Conservation (phyloP, 2,797 vertebrate genomes). For the Lutjanus campechanus region DNA sequence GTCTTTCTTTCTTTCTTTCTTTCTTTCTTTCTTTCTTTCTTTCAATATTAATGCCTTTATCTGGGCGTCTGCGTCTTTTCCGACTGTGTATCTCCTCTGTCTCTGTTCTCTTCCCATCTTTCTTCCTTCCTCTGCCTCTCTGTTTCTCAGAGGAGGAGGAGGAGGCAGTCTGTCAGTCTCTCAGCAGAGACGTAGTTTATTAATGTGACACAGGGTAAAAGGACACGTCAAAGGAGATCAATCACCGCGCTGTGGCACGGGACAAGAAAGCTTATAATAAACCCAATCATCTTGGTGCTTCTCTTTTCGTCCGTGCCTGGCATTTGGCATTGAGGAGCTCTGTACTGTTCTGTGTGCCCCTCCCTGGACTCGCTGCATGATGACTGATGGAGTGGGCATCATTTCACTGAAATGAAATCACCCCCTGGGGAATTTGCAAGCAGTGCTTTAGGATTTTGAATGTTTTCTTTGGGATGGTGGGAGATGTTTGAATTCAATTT, state of each 20-base stretch:
- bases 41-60: slow-evolving; percentile 8
- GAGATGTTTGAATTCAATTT: neutral
- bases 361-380: slow-evolving; percentile 37
- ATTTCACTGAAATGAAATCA: slow-evolving; percentile 46
- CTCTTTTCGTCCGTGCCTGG: slow-evolving; percentile 42
- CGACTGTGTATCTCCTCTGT: slow-evolving; percentile 20
- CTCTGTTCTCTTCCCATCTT: slow-evolving; percentile 16
- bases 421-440: slow-evolving; percentile 38
- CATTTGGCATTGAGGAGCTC: slow-evolving; percentile 53
- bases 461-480: slow-evolving; percentile 13
- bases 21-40: slow-evolving; percentile 26
- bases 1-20: slow-evolving; percentile 9
- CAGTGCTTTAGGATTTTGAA: slow-evolving; percentile 8
- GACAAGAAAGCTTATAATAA: slow-evolving; percentile 80
- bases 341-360: slow-evolving; percentile 31
- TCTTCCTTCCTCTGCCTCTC: slow-evolving; percentile 34
- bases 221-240: slow-evolving; percentile 83
- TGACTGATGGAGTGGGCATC: slow-evolving; percentile 53
- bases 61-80: slow-evolving; percentile 31
- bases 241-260: slow-evolving; percentile 64
- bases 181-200: slow-evolving; percentile 76
- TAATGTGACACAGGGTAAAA: slow-evolving; percentile 85
- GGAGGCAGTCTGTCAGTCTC: slow-evolving; percentile 76
- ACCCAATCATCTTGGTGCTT: slow-evolving; percentile 73
- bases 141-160: slow-evolving; percentile 45